Base-by-base conservation (phyloP, 2,888 invertebrate species). In the Sturmia bella region DNA sequence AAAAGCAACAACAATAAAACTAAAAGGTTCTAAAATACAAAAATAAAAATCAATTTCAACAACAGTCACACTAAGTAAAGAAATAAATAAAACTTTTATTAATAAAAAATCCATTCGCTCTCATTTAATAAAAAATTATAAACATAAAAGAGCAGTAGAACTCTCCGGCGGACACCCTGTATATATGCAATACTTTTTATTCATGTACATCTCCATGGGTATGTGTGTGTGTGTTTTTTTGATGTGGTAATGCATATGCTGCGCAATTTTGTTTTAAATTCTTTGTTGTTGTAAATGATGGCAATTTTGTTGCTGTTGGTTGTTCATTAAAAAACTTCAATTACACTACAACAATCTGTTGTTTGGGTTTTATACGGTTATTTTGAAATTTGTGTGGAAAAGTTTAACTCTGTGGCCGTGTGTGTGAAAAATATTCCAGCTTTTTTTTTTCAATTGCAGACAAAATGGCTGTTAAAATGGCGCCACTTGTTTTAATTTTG, bases 381-480 rank as follows among this genome's bases (percentile, higher is more conserved):
- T 80, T 69, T 52, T 37, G 4, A 61, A 57, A 73, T 59, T 45
- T 66, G n/a, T 66, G 15, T 61, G 15, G 11, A 32, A 32, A 13
- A 52, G 37, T 9, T n/a, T 15, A 59, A 39, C 15, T 12, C 50
- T 66, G 50, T 37, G 27, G 7, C 6, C n/a, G 15, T 43, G 39
- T 54, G 27, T 32, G 24, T 59, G 41, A 13, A 61, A 15, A 57
- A 6, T 74, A n/a, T 39, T 41, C 11, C n/a, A n/a, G n/a, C n/a
- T 19, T 11, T 15, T 43, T n/a, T 39, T 43, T 63, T 64, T 56
- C 54, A 39, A 45, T 27, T 52, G 56, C 57, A 83, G 84, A 84
- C 84, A 84, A 83, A 78, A 80, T 84, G 84, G 80, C 84, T 80
- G 83, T 81, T 69, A 74, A 74, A 74, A 68, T 84, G 84, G 84